Base-by-base conservation (phyloP, 2,797 vertebrate species). In the Hemibagrus guttatus region DNA sequence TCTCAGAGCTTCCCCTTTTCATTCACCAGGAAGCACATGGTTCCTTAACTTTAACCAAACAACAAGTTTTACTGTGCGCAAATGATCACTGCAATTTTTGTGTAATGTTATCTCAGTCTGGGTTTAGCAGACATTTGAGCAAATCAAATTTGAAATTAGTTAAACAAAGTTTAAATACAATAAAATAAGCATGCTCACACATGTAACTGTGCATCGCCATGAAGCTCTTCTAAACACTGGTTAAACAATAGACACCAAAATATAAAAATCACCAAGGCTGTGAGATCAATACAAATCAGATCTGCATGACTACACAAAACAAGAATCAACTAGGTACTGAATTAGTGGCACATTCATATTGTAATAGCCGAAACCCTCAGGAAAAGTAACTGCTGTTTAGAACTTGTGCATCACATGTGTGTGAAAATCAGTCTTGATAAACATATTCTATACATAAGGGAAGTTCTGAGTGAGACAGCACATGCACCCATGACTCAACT, bases 1-100 rank as follows among this genome's bases (percentile, higher is more conserved):
- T 86, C 54, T 39, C 69, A 46, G 61, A n/a, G 56, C 66, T 78
- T 85, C 31, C 26, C 39, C n/a, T 42, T 69, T 87, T 28, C 81
- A 42, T 31, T 9, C 21, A 28, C 59, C 52, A 79, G 86, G 66
- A 80, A 80, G 56, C 75, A 71, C 74, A 84, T 75, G 81, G 81
- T 81, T 86, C 81, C 84, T 39, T 69, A 75, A 66, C 56, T 26
- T 86, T 17, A 42, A 58, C 52, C 61, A 79, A 17, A 31, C 19
- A 11, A 31, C 19, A 11, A 31, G 16, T 42, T 39, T 66, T 7
- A 0, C 17, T 59, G 35, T 46, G n/a, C 1, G 74, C 69, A 56
- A 7, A 75, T 28, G 12, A 56, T 76, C 49, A 49, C 71, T n/a
- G 68, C 19, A 2, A 11, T 17, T 3, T 76, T 76, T n/a, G 72